Evolutionary conservation across 2,113 vertebrate genomes (phyloP), one percentile per base, ranked within the genome.

Genomic region (Excalfactoria chinensis): DNA sequence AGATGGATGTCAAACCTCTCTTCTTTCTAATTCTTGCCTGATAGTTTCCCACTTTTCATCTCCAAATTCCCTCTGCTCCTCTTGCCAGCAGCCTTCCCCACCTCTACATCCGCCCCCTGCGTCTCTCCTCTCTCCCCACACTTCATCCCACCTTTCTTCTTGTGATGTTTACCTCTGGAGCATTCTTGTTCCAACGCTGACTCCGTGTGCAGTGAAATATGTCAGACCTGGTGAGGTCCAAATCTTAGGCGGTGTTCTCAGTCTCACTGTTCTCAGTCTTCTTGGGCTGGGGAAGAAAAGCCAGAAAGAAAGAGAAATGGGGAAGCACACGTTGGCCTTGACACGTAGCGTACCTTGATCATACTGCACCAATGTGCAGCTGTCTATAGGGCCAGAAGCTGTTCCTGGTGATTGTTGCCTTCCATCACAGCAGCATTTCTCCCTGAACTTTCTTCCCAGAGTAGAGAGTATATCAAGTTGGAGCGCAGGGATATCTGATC

Each of bases 131-230:
- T 60, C 23, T n/a, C 40, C 11, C 15, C 20, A 16, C 28, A 23
- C 18, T 22, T 7, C 4, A 6, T 30, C 26, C 26, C 73, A 59
- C 26, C 44, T 72, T 59, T 34, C 66, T 11, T 30, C 9, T 6
- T 5, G 59, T 59, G 19, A 2, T 41, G 40, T 14, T 40, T 60
- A 0, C 44, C 28, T 69, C 56, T 56, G 1, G 0, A 49, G 25
- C 34, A 26, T 41, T 71, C 64, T 35, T 12, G 9, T 41, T 48
- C 25, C 48, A 43, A 10, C 3, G 0, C 40, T 69, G 20, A 11
- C 25, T 1, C 66, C 55, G 11, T 46, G 13, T 10, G 28, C 16
- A 8, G 16, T 23, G 40, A 75, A 34, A 7, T 17, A 30, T 0
- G 5, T 34, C 55, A 55, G 34, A 72, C 34, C 19, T 25, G 8